Base-by-base conservation (phyloP, 2,797 vertebrate species). In the Gymnoscopelus microlampas region DNA sequence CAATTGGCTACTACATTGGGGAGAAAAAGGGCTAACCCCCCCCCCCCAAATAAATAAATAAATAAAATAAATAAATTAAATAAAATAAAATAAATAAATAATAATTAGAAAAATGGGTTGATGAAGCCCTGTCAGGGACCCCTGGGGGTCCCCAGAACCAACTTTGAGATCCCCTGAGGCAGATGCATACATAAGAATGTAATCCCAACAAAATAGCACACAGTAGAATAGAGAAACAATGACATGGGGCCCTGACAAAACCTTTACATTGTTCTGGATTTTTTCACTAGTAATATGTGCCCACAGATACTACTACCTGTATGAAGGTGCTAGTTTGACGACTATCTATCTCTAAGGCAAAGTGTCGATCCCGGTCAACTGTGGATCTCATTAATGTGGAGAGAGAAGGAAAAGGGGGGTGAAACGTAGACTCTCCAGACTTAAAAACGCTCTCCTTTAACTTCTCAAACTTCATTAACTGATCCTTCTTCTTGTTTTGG, bases 401-500 rank as follows among this genome's bases (percentile, higher is more conserved):
- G 14, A 66, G 58, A 73, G 53, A 15, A 57, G 4, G 35, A 54
- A 63, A 29, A 19, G 29, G 47, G 32, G 47, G 48, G 53, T 51
- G 44, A 32, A 63, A 53, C 49, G 12, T 32, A 66, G 39, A 68
- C 49, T 53, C 23, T 73, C 44, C 65, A 71, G 64, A 69, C 53
- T 44, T 47, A 70, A 19, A 54, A 53, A 51, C 14, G 19, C 23
- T 71, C 54, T 74, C 59, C 71, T 72, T 66, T 47, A 73, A 74
- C 62, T 54, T 14, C 49, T 73, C 29, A 66, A 73, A 80, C 74
- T 76, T 82, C 71, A 80, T 80, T 79, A 82, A 55, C 81, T 79
- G 82, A 49, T n/a, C 62, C 32, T 24, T 15, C 35, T 44, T 59
- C 60, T 51, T 53, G 12, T 84, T 83, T 79, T 75, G 81, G 2